Base-by-base conservation (phyloP, 2,113 vertebrate species). In the Monarcha castaneiventris region DNA sequence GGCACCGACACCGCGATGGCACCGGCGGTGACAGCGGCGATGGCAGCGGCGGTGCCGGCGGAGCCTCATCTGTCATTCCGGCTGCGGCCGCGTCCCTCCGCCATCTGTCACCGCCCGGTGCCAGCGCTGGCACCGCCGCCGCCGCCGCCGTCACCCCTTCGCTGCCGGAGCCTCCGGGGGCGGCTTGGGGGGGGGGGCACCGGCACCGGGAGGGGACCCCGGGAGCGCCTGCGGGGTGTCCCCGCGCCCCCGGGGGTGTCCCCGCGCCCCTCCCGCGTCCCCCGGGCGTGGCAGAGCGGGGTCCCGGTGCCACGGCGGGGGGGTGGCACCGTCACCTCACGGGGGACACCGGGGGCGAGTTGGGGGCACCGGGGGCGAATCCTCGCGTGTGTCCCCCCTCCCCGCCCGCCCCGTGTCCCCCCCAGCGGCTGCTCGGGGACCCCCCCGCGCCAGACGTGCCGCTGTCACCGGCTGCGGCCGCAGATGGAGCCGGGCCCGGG, bases 21-120 rank as follows among this genome's bases (percentile, higher is more conserved):
- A n/a, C n/a, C n/a, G 56, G 11, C 62, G 23, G 29, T 55, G 66
- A 14, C 56, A 15, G 58, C 5, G 80, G 48, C 16, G 11, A 52
- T 72, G 87, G 37, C 61, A 54, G 71, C 39, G 16, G 20, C 59
- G 59, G 46, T 41, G 75, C 6, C 81, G 74, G 46, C 74, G 58
- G 58, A 61, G 63, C 82, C 89, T 55, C 89, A 85, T 74, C 82
- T 80, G 88, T 84, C 88, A 72, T 64, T 59, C 73, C 39, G 67
- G 89, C 81, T 73, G 81, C 74, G 59, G 81, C 89, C 73, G 25
- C 56, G 51, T 78, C 88, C 89, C 89, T 78, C 59, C 46, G 39
- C 89, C 89, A 91, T 91, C 89, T 91, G 89, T 87, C 83, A 81
- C 69, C 83, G 2, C 62, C 62, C 48, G 76, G 55, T 91, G 89